Conservation (phyloP, 2,888 invertebrate species). For the Margaritifera margaritifera region DNA sequence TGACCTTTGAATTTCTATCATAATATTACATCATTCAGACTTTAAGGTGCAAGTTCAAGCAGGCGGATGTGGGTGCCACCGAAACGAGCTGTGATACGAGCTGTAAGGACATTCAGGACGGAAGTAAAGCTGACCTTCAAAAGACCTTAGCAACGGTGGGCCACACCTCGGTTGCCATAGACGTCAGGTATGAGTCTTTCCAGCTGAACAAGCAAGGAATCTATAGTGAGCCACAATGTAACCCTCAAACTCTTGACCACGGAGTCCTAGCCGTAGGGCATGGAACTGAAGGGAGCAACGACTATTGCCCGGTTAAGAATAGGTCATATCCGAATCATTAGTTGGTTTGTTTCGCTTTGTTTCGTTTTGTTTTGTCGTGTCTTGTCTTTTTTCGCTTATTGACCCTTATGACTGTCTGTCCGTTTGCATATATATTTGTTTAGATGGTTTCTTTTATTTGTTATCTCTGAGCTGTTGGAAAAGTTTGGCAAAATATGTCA, state of each 20-base stretch:
- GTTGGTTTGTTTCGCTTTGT: not conserved
- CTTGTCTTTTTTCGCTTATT: not conserved
- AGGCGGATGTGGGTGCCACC: constrained; percentile 40
- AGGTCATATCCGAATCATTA: constrained; percentile 73
- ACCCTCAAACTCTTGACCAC: constrained; percentile 87
- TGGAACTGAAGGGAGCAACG: constrained; percentile 78
- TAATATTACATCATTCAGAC: no score
- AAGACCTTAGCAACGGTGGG: constrained; percentile 87
- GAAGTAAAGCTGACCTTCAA: constrained; percentile 82
- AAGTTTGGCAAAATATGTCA: no score
- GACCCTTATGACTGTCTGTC: no score
- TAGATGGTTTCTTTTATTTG: no score
- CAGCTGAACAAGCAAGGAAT: constrained; percentile 72
- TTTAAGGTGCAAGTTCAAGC: constrained; percentile 40
- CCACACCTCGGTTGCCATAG: constrained; percentile 89
- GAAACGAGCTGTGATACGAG: no score
- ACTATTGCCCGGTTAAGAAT: constrained; percentile 92
- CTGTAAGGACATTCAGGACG: constrained; percentile 65
- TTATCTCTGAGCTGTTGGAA: no score
- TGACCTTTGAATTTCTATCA: no score
- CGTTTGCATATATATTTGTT: no score
- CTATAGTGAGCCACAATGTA: constrained; percentile 86
- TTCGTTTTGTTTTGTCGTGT: not conserved
- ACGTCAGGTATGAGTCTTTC: constrained; percentile 84
- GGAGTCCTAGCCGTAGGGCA: constrained; percentile 90